Conservation (phyloP, 2,888 invertebrate genomes). For the Carpatolechia fugitivella region DNA sequence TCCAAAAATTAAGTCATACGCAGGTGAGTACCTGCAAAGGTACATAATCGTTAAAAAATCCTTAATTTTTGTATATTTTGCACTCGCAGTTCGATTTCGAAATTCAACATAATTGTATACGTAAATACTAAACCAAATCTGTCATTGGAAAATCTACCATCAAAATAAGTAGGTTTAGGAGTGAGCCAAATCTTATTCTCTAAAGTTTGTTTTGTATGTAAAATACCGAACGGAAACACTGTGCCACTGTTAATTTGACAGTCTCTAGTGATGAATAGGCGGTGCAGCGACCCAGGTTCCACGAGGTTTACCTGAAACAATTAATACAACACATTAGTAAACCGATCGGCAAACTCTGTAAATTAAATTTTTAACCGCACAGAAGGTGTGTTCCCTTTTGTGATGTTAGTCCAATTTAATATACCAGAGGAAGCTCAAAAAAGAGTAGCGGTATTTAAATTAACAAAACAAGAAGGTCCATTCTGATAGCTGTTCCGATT, state of each 20-base stretch:
- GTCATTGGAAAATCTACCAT: conserved; percentile 41
- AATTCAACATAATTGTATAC: conserved; percentile 31
- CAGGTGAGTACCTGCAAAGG: conserved; percentile 46
- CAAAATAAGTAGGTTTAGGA: conserved; percentile 21
- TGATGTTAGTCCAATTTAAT: conserved; percentile 25
- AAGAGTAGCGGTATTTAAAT: conserved; percentile 73
- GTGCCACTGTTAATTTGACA: conserved; percentile 57
- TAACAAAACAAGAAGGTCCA: conserved; percentile 64
- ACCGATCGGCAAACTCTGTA: conserved; percentile 20
- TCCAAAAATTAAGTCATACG: conserved; percentile 33
- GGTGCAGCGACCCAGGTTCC: conserved; percentile 60
- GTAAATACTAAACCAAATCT: conserved; percentile 40
- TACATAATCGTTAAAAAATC: conserved; percentile 43
- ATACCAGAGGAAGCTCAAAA: conserved; percentile 48
- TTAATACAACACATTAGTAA: conserved; percentile 20
- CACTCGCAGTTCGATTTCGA: conserved; percentile 30
- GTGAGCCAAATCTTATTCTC: conserved; percentile 35
- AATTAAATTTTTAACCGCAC: too few species aligned
- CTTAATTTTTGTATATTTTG: not conserved
- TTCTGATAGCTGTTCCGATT: conserved; percentile 64
- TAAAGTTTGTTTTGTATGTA: conserved; percentile 29
- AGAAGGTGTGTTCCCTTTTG: not conserved
- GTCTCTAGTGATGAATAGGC: conserved; percentile 45
- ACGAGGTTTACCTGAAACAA: conserved; percentile 74
- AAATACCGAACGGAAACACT: conserved; percentile 50